Percentiles rank a stretch among this genome's conserved stretches.
These are phyloP conservation scores for Tethea ocularis DNA, from an alignment of 2,888 invertebrate species.

Conservation along the genomic window DNA sequence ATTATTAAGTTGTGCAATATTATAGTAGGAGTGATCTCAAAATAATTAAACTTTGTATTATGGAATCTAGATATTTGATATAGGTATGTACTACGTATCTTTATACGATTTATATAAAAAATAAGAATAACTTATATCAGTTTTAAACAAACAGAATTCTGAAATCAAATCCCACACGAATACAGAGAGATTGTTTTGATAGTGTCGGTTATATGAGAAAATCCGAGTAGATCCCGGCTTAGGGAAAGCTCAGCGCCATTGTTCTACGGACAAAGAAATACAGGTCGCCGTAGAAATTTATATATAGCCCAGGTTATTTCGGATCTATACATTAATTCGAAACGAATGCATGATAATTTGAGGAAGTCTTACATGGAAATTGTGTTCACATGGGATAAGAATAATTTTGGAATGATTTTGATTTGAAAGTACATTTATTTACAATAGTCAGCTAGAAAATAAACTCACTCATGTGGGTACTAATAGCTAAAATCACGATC, in stretches of 20 bases:
- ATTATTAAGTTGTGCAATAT: too few species aligned
- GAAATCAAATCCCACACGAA: neutral
- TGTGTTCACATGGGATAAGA: neutral
- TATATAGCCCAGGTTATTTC: neutral
- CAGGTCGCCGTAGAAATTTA: neutral
- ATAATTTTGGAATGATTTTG: too few species aligned
- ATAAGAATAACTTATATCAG: neutral
- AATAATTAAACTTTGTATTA: too few species aligned
- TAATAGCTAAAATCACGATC: too few species aligned
- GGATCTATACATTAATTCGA: neutral
- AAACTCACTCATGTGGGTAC: neutral
- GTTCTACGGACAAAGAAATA: conserved; percentile 9
- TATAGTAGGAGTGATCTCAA: too few species aligned
- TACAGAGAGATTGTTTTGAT: conserved; percentile 36
- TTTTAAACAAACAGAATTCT: neutral
- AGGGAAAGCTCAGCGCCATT: conserved; percentile 33
- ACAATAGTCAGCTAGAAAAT: too few species aligned
- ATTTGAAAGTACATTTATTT: too few species aligned
- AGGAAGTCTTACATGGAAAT: neutral
- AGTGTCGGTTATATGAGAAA: conserved; percentile 47
- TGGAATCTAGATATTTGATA: too few species aligned
- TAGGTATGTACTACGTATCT: too few species aligned
- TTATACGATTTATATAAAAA: too few species aligned
- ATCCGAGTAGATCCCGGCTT: conserved; percentile 58
- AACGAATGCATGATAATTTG: neutral